phyloP scores from a whole-genome alignment of 2,797 vertebrate species.

The Pangasius krempfi region DNA sequence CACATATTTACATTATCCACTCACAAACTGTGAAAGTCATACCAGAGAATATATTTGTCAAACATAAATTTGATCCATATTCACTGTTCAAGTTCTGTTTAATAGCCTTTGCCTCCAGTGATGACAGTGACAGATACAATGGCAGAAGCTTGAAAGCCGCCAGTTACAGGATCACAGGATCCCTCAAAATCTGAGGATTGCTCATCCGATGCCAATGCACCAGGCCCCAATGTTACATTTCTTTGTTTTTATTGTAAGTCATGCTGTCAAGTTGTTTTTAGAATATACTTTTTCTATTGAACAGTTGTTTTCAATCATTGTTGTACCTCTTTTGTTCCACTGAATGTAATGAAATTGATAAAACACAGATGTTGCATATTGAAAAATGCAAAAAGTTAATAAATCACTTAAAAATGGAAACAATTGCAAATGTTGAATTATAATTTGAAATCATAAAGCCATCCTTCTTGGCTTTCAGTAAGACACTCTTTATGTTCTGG shows the following conservation, averaged over 20 bases:
- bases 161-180: constrained; percentile 63
- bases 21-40: constrained; percentile 37
- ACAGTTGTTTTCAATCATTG: constrained; percentile 53
- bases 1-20: constrained; percentile 30
- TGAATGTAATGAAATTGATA: constrained; percentile 75
- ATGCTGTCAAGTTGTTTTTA: constrained; percentile 65
- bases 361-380: constrained; percentile 78
- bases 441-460: constrained; percentile 47
- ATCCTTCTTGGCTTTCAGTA: constrained; percentile 48
- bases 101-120: constrained; percentile 45
- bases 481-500: constrained; percentile 52
- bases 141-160: constrained; percentile 68
- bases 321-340: constrained; percentile 72
- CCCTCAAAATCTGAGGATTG: constrained; percentile 60
- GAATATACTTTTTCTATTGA: constrained; percentile 59
- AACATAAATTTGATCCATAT: constrained; percentile 42
- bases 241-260: constrained; percentile 55
- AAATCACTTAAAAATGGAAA: constrained; percentile 73
- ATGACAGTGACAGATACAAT: constrained; percentile 55
- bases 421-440: constrained; percentile 50
- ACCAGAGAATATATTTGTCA: constrained; percentile 35
- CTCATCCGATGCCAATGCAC: constrained; percentile 66
- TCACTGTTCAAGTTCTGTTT: constrained; percentile 33
- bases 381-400: constrained; percentile 70
- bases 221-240: constrained; percentile 66